phyloP scores from a whole-genome alignment of 2,888 invertebrate genomes.

The Cryptocephalus moraei region DNA sequence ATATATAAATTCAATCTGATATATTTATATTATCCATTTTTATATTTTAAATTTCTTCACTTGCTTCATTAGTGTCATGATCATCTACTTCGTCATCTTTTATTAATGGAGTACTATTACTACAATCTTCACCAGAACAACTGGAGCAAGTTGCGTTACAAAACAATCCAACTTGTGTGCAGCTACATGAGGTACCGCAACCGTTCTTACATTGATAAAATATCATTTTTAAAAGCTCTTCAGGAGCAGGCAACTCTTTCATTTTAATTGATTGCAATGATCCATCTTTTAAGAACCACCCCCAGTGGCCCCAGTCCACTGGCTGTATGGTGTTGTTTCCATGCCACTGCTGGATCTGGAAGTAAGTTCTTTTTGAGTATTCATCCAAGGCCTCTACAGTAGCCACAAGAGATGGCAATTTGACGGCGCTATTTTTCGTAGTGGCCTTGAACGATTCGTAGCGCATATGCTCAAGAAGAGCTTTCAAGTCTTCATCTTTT shows the following conservation, averaged over 20 bases:
- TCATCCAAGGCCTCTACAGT: not conserved
- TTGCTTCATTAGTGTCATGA: too few relatives aligned
- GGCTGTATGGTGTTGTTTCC: too few relatives aligned
- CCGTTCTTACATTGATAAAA: not conserved
- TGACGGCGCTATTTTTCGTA: not conserved
- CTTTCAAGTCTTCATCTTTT: not conserved
- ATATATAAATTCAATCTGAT: too few relatives aligned
- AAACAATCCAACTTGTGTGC: not conserved
- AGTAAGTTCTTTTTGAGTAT: not conserved
- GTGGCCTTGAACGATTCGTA: constrained; percentile 1
- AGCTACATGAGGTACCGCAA: not conserved
- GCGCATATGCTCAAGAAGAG: not conserved
- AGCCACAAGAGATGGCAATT: not conserved
- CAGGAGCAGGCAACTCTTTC: not conserved
- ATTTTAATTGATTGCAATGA: not conserved
- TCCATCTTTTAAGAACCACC: not conserved
- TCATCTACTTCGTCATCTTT: too few relatives aligned
- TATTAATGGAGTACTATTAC: too few relatives aligned
- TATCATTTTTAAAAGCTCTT: not conserved
- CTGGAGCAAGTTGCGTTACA: not conserved
- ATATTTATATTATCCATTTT: too few relatives aligned
- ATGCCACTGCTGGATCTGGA: too few relatives aligned
- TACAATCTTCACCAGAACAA: too few relatives aligned
- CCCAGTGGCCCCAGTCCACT: too few relatives aligned
- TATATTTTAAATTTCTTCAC: too few relatives aligned